Evolutionary conservation across 1,140 invertebrate genomes (phyloP), one percentile per base, ranked within the genome.

Genomic region (Gryllus bimaculatus): DNA sequence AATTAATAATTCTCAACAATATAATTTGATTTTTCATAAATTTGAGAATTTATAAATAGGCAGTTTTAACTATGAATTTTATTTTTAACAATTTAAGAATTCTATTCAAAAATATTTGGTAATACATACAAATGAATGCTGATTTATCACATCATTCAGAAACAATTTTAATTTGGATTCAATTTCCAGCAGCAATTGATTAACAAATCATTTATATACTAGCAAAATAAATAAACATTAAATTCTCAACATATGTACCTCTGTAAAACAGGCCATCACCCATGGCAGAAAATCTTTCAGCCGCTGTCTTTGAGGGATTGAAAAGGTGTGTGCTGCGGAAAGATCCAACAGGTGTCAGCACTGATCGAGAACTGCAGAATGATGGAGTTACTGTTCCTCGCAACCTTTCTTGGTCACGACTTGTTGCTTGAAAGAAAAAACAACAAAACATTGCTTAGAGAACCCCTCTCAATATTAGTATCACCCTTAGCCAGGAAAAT

Each of bases 281-380:
- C 77, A 78, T 74, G 21, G 76, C 78, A 54, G 73, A 81, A 80
- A 75, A 78, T 74, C 77, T 82, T 47, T 81, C 80, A 15, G 79
- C 79, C 21, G 79, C 80, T 54, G 77, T 77, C 76, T 80, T 79
- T 26, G 78, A 74, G n/a, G 82, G 81, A 75, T 81, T 82, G 74
- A 83, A 82, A 15, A 82, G 76, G 66, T 82, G 81, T 26, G 81
- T 78, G 78, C 80, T 82, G 47, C 82, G 76, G 77, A 83, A 83
- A 47, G 82, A 83, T 15, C 82, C 82, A 21, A 82, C 82, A 47
- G 81, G 81, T 54, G 82, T 83, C 8, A 83, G 78, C 39, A 82
- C 80, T 13, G 82, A 82, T n/a, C 82, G 78, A 76, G 81, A 81
- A 76, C 82, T 82, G 54, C 78, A 80, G 79, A 79, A 80, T 8